Evolutionary conservation across 2,888 invertebrate genomes (phyloP), one percentile per base, ranked within the genome.

Genomic region (Acanthosepion esculentum): DNA sequence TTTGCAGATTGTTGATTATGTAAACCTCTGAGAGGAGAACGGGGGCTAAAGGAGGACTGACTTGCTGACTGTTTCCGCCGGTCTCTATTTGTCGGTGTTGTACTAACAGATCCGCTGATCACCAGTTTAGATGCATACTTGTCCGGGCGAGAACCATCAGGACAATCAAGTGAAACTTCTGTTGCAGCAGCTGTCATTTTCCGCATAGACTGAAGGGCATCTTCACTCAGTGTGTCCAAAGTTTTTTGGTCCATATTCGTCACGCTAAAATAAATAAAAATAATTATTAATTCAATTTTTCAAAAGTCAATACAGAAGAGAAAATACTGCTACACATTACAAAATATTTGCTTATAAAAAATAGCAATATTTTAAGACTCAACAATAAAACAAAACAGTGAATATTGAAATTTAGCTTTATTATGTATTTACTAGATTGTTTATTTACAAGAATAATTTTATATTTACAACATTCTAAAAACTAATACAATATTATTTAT

Each of bases 151-250:
- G 93, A 53, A 33, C 50, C 53, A 29, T 93, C 93, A 53, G 48
- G 93, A 93, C 93, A 48, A 53, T 53, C n/a, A 5, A 93, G 93
- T 93, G 93, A 53, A 10, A 48, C 93, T 53, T 93, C 93, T 53
- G 93, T 93, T 93, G 93, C 93, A n/a, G 93, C 93, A 33, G 48
- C 93, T 50, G 93, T 18, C 53, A 93, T n/a, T 93, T 53, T 93
- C 1, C 93, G 93, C 93, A 93, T 93, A 10, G 93, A 93, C 20
- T 93, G 48, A 29, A 93, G 53, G 5, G 93, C 93, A 93, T 93
- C 53, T 93, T 93, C 93, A 93, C 93, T 93, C 50, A 93, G n/a
- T n/a, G 93, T n/a, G 53, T 93, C 93, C 93, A 93, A 50, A 4
- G 50, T 93, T 5, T 93, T 93, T 50, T 93, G 93, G 50, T 93